Evolutionary conservation across 2,797 vertebrate species (phyloP), one percentile per base, ranked within the genome.

Genomic region (Coregonus suidteri): DNA sequence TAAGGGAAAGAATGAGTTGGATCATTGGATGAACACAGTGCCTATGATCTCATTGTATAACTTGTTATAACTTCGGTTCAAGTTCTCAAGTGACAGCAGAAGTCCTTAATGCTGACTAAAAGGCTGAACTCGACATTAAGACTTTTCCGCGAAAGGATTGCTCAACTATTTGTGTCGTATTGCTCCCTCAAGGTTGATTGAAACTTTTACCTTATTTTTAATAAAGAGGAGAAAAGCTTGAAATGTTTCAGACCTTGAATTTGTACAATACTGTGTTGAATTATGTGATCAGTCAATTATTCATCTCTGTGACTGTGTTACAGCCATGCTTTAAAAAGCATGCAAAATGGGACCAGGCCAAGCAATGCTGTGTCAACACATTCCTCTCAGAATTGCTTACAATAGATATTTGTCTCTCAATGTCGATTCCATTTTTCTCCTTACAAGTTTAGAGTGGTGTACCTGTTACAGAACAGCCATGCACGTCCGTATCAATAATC

Each of bases 241-340:
- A 97, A 97, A 97, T 96, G 96, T 97, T 96, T 95, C 93, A 96
- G 97, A 97, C 97, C 97, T 98, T 99, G 97, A 95, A 96, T 98
- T 97, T 97, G 96, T 96, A 98, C 97, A 98, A 98, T 96, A 96
- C 95, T 94, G 93, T 94, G 93, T 96, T 99, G 97, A 99, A 99
- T 99, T 99, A 99, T 99, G 96, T 94, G 96, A 98, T 97, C 97
- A 97, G 97, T 99, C 97, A 98, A 99, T 99, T 99, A 99, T 99
- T 99, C 98, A 99, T 99, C 94, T 95, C 92, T 90, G 93, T 92
- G 93, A 93, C 94, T 94, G 94, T 92, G 95, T 97, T 96, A 96
- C 93, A 94, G 95, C 95, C 94, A 93, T 91, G 96, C 96, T 97
- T 97, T 97, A 96, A 97, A 98, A 98, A 96, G 96, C 97, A 98